phyloP scores from a whole-genome alignment of 2,888 invertebrate genomes.

The Hololepta plana region DNA sequence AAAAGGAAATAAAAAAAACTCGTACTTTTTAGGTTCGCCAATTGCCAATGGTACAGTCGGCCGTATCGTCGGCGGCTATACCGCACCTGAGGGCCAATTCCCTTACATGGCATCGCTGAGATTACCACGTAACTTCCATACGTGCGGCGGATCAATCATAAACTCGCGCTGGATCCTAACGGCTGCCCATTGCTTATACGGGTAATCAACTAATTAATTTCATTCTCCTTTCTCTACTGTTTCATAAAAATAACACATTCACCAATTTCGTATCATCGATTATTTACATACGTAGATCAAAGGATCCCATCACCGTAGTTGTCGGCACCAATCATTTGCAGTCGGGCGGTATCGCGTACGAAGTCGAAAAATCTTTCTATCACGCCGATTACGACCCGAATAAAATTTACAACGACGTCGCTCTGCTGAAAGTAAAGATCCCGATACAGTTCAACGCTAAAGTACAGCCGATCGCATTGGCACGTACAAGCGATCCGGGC shows the following conservation, averaged over 20 bases:
- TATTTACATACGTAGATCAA: no score
- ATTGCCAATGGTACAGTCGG: conserved; percentile 14
- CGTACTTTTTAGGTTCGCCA: no score
- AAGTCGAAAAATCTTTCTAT: conserved; percentile 23
- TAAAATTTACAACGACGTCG: conserved; percentile 12
- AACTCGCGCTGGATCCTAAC: conserved; percentile 24
- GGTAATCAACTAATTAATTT: conserved; percentile 18
- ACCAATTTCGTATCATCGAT: no score
- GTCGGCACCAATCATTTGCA: conserved; percentile 31
- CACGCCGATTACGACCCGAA: conserved; percentile 27
- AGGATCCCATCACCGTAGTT: conserved; percentile 23
- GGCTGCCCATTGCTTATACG: conserved; percentile 30
- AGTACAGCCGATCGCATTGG: conserved; percentile 9
- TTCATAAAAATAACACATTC: no score
- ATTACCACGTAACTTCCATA: conserved; percentile 21
- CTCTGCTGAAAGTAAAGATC: conserved; percentile 9
- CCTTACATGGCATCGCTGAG: conserved; percentile 29
- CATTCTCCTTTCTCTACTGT: no score
- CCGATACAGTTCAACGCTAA: conserved; percentile 8
- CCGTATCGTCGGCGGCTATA: conserved; percentile 29
- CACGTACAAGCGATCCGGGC: conserved; percentile 4
- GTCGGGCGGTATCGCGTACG: conserved; percentile 26
- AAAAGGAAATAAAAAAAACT: no score
- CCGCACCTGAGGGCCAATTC: conserved; percentile 22
- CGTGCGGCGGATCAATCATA: conserved; percentile 32